Evolutionary conservation across 1,140 invertebrate genomes (phyloP).

Genomic region (Pachyrhynchus sulphureomaculatus): DNA sequence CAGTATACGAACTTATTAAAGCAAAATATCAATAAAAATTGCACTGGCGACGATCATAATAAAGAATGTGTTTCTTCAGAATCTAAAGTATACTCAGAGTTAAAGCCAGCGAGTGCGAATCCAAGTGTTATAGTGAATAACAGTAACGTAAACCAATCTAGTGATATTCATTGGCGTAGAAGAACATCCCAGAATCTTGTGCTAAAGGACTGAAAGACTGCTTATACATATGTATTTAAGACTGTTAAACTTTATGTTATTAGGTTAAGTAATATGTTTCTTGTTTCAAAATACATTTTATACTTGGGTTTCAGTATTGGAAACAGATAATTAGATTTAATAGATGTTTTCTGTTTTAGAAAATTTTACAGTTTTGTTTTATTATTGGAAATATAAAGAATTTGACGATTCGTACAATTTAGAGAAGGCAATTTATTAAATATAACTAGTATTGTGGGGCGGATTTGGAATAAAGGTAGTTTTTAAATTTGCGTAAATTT

Average conservation of each 20-base stretch:
- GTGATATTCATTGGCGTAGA: conserved; percentile 43
- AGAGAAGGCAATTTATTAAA: too few species aligned
- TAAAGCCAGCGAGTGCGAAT: conserved; percentile 17
- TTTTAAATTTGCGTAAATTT: too few species aligned
- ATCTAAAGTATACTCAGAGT: conserved; percentile 25
- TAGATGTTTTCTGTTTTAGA: too few species aligned
- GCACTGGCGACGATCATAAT: background rate
- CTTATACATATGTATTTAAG: conserved; percentile 7
- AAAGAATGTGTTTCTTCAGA: background rate
- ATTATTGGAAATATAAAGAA: too few species aligned
- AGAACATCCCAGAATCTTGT: conserved; percentile 40
- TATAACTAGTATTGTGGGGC: too few species aligned
- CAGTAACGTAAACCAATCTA: conserved; percentile 27
- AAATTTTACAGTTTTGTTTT: too few species aligned
- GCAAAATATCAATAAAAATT: conserved; percentile 4
- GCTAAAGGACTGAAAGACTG: conserved; percentile 35
- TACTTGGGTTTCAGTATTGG: too few species aligned
- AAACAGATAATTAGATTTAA: too few species aligned
- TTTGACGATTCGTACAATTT: too few species aligned
- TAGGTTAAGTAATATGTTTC: too few species aligned
- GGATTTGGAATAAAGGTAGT: too few species aligned
- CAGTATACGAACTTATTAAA: conserved; percentile 42
- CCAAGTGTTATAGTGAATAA: conserved; percentile 46
- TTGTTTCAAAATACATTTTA: too few species aligned
- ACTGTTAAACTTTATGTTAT: background rate